Evolutionary conservation across 2,113 vertebrate species (phyloP), one percentile per base, ranked within the genome.

Genomic region (Sclerurus mexicanus): DNA sequence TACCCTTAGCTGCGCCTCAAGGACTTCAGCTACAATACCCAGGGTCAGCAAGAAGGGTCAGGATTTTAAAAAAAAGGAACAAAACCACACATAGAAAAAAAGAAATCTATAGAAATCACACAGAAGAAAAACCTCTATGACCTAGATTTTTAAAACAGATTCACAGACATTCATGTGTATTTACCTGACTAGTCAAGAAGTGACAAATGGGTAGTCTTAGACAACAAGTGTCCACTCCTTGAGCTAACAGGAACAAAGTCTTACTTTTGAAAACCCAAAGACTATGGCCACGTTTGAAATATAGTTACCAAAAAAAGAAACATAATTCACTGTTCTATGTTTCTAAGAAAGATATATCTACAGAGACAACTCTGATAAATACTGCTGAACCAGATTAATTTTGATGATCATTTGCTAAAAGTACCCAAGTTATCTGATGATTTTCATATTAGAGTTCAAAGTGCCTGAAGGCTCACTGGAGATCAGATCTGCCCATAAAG

Each of bases 271-370:
- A 72, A 73, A 44, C 1, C 1, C 23, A 46, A 72, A n/a, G 24
- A 69, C 22, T 67, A 9, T 6, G 15, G 12, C 0, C 0, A 62
- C 4, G 75, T 90, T 67, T 68, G 5, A 50, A 79, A 82, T 28
- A 33, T 0, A 53, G 12, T 37, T 64, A 53, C 9, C 1, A 3
- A n/a, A 52, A 37, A 37, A 30, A 56, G 0, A 66, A n/a, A 71
- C 15, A 33, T 27, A 58, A 35, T 60, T 85, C 21, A 7, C 7
- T 73, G 3, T 27, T 35, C 5, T 28, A 1, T 25, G 15, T 67
- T 86, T 59, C 22, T 49, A 63, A 74, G 24, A 49, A 90, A 78
- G 14, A 7, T 35, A 9, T 5, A 9, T 69, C 59, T 84, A 40
- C 7, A 50, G 12, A 84, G 16, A 12, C 71, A 83, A n/a, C 19